A percentile compares a stretch with the other conserved stretches of the same genome.
phyloP scores from a whole-genome alignment of 2,888 invertebrate genomes.

The Agrochola litura region DNA sequence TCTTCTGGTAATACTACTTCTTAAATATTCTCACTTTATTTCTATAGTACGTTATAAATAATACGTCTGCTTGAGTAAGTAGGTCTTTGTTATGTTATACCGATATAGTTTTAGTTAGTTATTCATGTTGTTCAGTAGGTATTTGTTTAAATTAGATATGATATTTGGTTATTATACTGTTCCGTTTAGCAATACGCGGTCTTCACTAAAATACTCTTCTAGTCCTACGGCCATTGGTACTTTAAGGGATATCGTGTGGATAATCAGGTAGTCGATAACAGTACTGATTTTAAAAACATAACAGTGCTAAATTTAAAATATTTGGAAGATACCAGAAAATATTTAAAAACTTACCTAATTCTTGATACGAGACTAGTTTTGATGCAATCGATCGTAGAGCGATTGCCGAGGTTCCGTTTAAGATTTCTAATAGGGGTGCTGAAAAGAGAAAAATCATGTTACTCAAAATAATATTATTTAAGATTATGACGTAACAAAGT shows the following conservation, averaged over 20 bases:
- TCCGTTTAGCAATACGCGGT: not conserved
- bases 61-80: too few species aligned
- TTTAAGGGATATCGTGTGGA: not conserved
- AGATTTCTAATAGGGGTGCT: constrained; percentile 93
- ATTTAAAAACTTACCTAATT: constrained; percentile 90
- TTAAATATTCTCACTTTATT: too few species aligned
- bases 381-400: constrained; percentile 94
- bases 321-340: not conserved
- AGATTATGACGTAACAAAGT: not conserved
- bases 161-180: too few species aligned
- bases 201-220: not conserved
- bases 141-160: too few species aligned
- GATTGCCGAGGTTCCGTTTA: constrained; percentile 93
- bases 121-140: too few species aligned
- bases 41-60: too few species aligned
- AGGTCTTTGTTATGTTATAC: too few species aligned
- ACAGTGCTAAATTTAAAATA: not conserved
- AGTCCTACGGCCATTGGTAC: not conserved
- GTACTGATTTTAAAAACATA: not conserved
- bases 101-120: too few species aligned
- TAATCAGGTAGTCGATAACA: not conserved
- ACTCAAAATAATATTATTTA: not conserved
- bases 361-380: constrained; percentile 93
- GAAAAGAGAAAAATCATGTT: constrained; percentile 68
- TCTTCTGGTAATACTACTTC: too few species aligned